Evolutionary conservation across 1,140 invertebrate genomes (phyloP), one percentile per base, ranked within the genome.

Genomic region (Drosophila santomea): DNA sequence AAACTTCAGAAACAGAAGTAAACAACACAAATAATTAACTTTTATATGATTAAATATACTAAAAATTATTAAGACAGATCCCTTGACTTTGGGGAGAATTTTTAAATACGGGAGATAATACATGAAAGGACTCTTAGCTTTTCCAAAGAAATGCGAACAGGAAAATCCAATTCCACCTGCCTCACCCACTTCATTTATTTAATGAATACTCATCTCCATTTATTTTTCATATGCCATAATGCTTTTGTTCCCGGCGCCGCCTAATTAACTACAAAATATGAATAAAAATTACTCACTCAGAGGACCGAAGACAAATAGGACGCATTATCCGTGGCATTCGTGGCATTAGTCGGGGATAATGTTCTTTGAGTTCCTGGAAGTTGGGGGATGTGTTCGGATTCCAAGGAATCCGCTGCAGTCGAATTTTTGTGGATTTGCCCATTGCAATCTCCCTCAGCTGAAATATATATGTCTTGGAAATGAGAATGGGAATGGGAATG

Each of bases 201-300:
- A 64, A 68, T 68, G 64, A 64, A 64, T 32, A 44, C 60, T 44
- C 47, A 52, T 52, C 60, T 44, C 38, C 60, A 68, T 68, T 68
- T 68, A 52, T 50, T 64, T 73, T 74, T 47, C 44, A 48, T 57
- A 55, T 56, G 59, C 45, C 10, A n/a, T 36, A 39, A 52, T 25
- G 35, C 60, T 57, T 35, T 71, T 45, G 45, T 35, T 35, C 2
- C 3, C 45, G 47, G n/a, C n/a, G 48, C n/a, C 28, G 72, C 50
- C 69, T 74, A 74, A 74, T 76, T 76, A 76, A 76, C 54, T 75
- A 67, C 51, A 67, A 66, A 76, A 75, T 76, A 74, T 66, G 74
- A 57, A 75, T 75, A 67, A 75, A 76, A 76, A 76, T 76, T 54
- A 74, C n/a, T 64, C 59, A 55, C 32, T 63, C 59, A 51, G 25